phyloP scores from a whole-genome alignment of 2,888 invertebrate genomes.

The Patella ulyssiponensis region DNA sequence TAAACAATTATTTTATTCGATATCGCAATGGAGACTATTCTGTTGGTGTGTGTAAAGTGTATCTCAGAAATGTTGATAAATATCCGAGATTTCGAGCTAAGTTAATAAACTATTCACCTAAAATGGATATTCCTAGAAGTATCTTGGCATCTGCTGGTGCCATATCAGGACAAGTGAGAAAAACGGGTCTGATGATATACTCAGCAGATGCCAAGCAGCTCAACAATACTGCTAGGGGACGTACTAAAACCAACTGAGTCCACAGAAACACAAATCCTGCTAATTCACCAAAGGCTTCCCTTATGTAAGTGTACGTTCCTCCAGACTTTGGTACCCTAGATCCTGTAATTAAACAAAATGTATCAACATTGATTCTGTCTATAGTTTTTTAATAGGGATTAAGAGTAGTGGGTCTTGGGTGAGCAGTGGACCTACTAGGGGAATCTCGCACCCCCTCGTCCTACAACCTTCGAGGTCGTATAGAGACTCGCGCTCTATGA shows the following conservation, averaged over 20 bases:
- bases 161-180: conserved; percentile 26
- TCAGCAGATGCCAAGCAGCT: conserved; percentile 30
- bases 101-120: conserved; percentile 19
- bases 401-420: too few species aligned
- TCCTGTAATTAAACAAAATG: conserved; percentile 22
- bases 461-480: too few species aligned
- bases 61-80: background rate
- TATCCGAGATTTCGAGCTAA: too few species aligned
- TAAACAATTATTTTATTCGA: too few species aligned
- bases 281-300: conserved; percentile 31
- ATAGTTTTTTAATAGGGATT: too few species aligned
- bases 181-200: conserved; percentile 34
- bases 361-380: too few species aligned
- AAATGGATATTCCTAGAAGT: conserved; percentile 19
- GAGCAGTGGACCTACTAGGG: too few species aligned
- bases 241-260: conserved; percentile 32
- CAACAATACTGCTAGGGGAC: conserved; percentile 30
- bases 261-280: conserved; percentile 34
- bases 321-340: conserved; percentile 34
- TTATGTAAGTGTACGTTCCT: conserved; percentile 34
- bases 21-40: too few species aligned
- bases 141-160: conserved; percentile 20
- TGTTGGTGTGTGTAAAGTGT: too few species aligned
- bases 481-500: too few species aligned
- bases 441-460: too few species aligned